These are phyloP conservation scores for Solenopsis invicta DNA, from an alignment of 1,140 invertebrate genomes.

Conservation along the genomic window DNA sequence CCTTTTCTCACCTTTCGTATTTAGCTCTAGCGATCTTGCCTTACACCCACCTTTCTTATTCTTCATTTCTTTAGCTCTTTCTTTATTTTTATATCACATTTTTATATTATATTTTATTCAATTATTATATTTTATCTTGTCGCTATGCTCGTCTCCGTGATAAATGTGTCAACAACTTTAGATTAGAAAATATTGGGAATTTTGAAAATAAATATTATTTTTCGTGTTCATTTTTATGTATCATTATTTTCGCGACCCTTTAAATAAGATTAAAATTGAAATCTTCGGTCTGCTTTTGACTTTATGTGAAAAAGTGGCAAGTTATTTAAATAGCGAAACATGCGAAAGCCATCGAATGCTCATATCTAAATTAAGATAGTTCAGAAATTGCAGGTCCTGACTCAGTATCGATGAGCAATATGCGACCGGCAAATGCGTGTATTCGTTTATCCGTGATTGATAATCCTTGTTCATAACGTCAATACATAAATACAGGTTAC, in stretches of 20 bases:
- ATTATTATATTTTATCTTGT: not conserved
- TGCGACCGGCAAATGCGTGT: conserved; percentile 3
- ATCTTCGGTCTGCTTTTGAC: not conserved
- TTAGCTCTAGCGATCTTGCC: not conserved
- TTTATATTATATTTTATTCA: not conserved
- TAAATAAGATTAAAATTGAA: not conserved
- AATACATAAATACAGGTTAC: conserved; percentile 62
- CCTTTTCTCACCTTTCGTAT: not conserved
- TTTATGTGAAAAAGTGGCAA: not conserved
- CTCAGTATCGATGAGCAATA: not conserved
- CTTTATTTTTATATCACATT: not conserved
- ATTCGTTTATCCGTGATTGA: conserved; percentile 56
- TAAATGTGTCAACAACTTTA: not conserved
- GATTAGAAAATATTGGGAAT: not conserved
- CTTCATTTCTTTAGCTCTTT: not conserved
- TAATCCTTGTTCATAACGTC: conserved; percentile 64
- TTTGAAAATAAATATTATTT: not conserved
- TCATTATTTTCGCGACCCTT: not conserved
- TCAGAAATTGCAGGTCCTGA: conserved; percentile 1
- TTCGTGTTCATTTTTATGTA: not conserved
- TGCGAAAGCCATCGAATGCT: not conserved
- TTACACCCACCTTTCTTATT: too few relatives aligned
- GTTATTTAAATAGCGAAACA: not conserved
- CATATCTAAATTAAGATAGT: conserved; percentile 35
- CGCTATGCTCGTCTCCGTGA: not conserved